These are phyloP conservation scores for Diprion similis DNA, from an alignment of 1,140 invertebrate species.

Conservation along the genomic window DNA sequence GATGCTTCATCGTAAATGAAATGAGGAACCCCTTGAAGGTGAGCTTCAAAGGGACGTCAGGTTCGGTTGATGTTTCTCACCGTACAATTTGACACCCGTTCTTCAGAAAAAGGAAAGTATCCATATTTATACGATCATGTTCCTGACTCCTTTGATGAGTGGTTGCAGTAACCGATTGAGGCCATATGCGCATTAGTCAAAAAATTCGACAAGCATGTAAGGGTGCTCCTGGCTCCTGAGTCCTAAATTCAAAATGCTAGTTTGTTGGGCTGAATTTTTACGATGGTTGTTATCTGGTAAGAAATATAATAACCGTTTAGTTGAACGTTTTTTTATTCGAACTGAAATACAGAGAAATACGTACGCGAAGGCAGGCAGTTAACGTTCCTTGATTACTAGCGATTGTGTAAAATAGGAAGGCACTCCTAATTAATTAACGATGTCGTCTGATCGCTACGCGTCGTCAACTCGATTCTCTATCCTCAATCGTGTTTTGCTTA, in stretches of 20 bases:
- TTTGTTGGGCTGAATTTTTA: too few species aligned
- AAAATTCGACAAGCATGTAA: too few species aligned
- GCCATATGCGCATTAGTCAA: too few species aligned
- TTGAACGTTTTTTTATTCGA: too few species aligned
- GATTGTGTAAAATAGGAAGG: background rate
- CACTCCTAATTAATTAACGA: background rate
- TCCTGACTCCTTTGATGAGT: too few species aligned
- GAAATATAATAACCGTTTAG: too few species aligned
- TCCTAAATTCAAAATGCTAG: too few species aligned
- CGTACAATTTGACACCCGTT: background rate
- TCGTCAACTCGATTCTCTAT: slow-evolving; percentile 10
- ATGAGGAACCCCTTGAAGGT: background rate
- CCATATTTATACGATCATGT: too few species aligned
- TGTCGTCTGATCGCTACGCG: background rate
- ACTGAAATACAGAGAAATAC: background rate
- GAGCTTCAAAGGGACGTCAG: background rate
- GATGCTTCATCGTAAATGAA: background rate
- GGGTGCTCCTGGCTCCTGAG: too few species aligned
- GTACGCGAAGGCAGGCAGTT: background rate
- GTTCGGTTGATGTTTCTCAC: background rate
- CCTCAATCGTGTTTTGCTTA: background rate
- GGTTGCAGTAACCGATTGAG: too few species aligned
- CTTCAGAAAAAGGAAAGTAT: too few species aligned
- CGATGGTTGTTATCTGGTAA: too few species aligned
- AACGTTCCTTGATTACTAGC: background rate